Evolutionary conservation across 2,888 invertebrate species (phyloP).

Genomic region (Vannuccia rotundouncinata): DNA sequence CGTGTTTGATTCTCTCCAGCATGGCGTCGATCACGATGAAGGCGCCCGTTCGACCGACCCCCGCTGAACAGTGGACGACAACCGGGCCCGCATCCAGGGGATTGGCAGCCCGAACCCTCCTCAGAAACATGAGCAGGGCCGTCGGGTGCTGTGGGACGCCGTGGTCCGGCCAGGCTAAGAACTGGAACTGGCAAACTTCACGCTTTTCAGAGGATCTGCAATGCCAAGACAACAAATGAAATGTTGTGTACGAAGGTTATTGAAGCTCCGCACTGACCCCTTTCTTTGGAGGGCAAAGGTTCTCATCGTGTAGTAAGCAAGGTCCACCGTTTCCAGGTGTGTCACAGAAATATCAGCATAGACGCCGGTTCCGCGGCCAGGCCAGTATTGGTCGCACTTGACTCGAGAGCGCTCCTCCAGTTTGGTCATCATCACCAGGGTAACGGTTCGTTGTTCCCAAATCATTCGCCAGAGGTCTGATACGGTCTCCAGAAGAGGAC

Average conservation of each 20-base stretch:
- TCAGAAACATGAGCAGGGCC: slow-evolving; percentile 90
- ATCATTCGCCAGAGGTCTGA: slow-evolving; percentile 99
- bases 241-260: too few species aligned
- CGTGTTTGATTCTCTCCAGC: slow-evolving; percentile 91
- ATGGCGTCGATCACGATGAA: slow-evolving; percentile 98
- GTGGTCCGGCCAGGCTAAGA: slow-evolving; percentile 40
- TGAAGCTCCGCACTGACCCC: too few species aligned
- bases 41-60: slow-evolving; percentile 86
- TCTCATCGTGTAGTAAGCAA: slow-evolving; percentile 94
- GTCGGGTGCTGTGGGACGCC: slow-evolving; percentile 62
- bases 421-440: slow-evolving; percentile 99
- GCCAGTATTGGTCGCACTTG: slow-evolving; percentile 84
- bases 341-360: slow-evolving; percentile 73
- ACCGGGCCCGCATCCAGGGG: slow-evolving; percentile 75
- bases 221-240: neutral
- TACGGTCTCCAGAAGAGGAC: slow-evolving; percentile 92
- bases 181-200: slow-evolving; percentile 41
- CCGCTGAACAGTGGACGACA: slow-evolving; percentile 79
- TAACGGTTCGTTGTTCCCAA: slow-evolving; percentile 88
- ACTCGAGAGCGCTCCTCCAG: slow-evolving; percentile 87
- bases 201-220: slow-evolving; percentile 36
- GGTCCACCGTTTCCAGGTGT: slow-evolving; percentile 85
- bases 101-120: slow-evolving; percentile 70
- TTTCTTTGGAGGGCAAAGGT: slow-evolving; percentile 65
- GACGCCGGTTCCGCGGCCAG: slow-evolving; percentile 81